Evolutionary conservation across 2,888 invertebrate species (phyloP).

Genomic region (Nomada hirtipes): DNA sequence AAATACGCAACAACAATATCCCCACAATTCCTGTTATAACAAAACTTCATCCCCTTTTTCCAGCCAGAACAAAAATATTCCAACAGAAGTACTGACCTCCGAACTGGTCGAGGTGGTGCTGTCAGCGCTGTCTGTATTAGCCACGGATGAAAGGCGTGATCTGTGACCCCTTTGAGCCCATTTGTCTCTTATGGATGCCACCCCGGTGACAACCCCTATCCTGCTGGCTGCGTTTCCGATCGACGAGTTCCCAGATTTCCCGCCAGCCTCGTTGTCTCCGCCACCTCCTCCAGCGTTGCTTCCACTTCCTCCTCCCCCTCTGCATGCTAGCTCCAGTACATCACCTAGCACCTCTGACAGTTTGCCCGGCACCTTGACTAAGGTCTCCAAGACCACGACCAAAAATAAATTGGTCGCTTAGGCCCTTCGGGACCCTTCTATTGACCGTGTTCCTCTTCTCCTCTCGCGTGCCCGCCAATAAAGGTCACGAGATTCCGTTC

Average conservation of each 20-base stretch:
- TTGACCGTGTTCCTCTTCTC: not conserved
- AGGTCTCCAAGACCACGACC: constrained; percentile 77
- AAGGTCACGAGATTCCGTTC: constrained; percentile 3
- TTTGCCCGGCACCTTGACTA: constrained; percentile 83
- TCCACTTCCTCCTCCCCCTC: constrained; percentile 70
- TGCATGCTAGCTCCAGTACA: constrained; percentile 82
- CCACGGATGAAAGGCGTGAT: constrained; percentile 77
- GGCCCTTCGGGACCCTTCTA: constrained; percentile 33
- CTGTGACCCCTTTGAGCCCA: constrained; percentile 78
- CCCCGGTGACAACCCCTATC: constrained; percentile 79
- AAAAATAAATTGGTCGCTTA: not conserved
- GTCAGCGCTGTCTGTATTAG: constrained; percentile 79
- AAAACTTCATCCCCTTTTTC: too few species aligned
- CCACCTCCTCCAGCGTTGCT: constrained; percentile 52
- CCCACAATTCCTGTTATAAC: not conserved
- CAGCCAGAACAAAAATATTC: not conserved
- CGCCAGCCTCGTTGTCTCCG: constrained; percentile 11
- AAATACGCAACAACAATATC: not conserved
- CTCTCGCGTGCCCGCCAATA: constrained; percentile 6
- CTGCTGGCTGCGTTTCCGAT: constrained; percentile 69
- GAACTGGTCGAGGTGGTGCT: constrained; percentile 79
- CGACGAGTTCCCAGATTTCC: constrained; percentile 33
- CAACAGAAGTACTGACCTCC: constrained; percentile 74
- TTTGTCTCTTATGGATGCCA: constrained; percentile 78
- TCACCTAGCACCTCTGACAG: constrained; percentile 82